A percentile compares a stretch with the other conserved stretches of the same genome.
phyloP scores from a whole-genome alignment of 2,888 invertebrate species.

The Ornithoptera priamus region DNA sequence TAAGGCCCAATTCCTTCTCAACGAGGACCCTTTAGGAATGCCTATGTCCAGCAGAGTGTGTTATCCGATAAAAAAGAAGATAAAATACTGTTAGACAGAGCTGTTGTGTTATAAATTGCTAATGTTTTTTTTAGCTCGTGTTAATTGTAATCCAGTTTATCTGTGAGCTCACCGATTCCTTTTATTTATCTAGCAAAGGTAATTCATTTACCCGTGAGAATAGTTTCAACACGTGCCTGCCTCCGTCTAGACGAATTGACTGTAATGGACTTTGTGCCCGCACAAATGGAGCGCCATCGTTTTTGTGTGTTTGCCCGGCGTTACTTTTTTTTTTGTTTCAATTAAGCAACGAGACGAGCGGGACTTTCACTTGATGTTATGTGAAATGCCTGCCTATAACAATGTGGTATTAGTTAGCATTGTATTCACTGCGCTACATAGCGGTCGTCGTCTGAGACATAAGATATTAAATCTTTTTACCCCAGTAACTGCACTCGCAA shows the following conservation, averaged over 20 bases:
- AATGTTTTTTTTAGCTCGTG: conserved; percentile 35
- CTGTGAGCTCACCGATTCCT: conserved; percentile 51
- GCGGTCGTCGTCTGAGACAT: too few species aligned
- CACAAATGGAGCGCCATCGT: conserved; percentile 45
- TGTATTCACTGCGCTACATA: too few species aligned
- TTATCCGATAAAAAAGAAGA: too few species aligned
- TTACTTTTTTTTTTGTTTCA: conserved; percentile 26
- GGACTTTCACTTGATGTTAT: too few species aligned
- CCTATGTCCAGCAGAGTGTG: too few species aligned
- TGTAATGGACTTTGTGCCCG: conserved; percentile 72
- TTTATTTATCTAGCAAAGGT: conserved; percentile 68
- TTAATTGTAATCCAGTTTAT: conserved; percentile 67
- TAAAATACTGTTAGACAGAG: neutral
- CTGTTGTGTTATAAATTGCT: neutral
- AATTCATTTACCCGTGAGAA: conserved; percentile 76
- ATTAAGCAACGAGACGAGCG: too few species aligned
- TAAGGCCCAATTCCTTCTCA: too few species aligned
- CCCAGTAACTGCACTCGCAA: too few species aligned
- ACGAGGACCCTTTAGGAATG: too few species aligned
- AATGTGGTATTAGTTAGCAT: too few species aligned
- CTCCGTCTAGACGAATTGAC: conserved; percentile 68
- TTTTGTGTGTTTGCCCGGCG: conserved; percentile 48
- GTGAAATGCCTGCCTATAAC: too few species aligned
- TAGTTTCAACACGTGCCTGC: conserved; percentile 72
- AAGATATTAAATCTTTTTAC: too few species aligned